Conservation (phyloP, 2,797 vertebrate genomes). For the Gila robusta region DNA sequence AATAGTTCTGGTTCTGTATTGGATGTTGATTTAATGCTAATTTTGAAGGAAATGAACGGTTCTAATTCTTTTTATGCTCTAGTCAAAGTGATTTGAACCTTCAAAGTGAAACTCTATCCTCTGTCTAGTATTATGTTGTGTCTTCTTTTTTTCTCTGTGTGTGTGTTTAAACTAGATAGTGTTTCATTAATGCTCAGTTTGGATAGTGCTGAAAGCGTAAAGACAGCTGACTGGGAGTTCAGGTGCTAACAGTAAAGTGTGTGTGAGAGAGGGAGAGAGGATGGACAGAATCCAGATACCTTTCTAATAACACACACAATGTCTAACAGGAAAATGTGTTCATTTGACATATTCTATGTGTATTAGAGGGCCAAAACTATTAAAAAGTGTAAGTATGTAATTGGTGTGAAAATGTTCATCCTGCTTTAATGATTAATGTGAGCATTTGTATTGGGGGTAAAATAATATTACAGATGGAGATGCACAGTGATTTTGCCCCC, state of each 20-base stretch:
- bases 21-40: not conserved
- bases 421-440: not conserved
- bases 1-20: not conserved
- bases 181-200: constrained; percentile 34
- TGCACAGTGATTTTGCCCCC: not conserved
- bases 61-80: not conserved
- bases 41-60: not conserved
- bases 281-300: constrained; percentile 21
- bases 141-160: not conserved
- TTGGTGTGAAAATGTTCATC: not conserved
- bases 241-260: constrained; percentile 21
- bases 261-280: not conserved
- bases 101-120: not conserved
- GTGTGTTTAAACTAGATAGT: constrained; percentile 1
- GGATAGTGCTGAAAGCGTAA: constrained; percentile 33
- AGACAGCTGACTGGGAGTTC: constrained; percentile 29
- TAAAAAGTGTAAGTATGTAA: not conserved
- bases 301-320: not conserved
- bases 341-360: not conserved
- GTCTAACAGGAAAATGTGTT: not conserved
- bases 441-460: not conserved
- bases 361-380: not conserved
- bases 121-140: constrained; percentile 4
- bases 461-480: not conserved
- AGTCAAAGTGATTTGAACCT: not conserved